A percentile compares a stretch with the other conserved stretches of the same genome.
Evolutionary conservation across 2,888 invertebrate genomes (phyloP).

Genomic region (Melanotus villosus): DNA sequence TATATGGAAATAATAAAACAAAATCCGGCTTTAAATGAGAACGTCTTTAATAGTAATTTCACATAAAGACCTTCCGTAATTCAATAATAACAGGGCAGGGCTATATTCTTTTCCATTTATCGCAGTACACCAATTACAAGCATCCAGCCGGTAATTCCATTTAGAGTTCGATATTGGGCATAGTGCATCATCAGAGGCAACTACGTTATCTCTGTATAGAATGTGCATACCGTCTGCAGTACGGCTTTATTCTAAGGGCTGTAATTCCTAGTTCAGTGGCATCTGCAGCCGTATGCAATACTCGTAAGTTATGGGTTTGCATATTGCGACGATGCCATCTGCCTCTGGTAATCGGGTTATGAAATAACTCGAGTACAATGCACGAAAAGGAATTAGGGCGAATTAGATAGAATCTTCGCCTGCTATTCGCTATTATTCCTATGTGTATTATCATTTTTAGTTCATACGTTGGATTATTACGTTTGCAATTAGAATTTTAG

Average conservation of each 20-base stretch:
- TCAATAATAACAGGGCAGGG: too few species aligned
- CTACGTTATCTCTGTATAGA: conserved; percentile 29
- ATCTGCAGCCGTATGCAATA: conserved; percentile 41
- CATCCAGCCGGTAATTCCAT: conserved; percentile 23
- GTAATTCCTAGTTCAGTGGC: conserved; percentile 41
- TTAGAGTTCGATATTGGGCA: conserved; percentile 32
- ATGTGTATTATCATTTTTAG: too few species aligned
- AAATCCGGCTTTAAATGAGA: too few species aligned
- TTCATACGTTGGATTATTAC: too few species aligned
- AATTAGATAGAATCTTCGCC: conserved; percentile 20
- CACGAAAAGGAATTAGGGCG: conserved; percentile 18
- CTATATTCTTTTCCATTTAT: background rate
- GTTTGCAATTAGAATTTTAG: too few species aligned
- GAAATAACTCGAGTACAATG: conserved; percentile 26
- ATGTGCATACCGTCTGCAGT: conserved; percentile 33
- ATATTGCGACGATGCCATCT: conserved; percentile 40
- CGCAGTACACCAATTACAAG: background rate
- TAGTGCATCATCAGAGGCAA: conserved; percentile 29
- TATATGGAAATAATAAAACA: too few species aligned
- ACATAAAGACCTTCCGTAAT: too few species aligned
- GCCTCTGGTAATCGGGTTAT: conserved; percentile 32
- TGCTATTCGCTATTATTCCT: conserved; percentile 6
- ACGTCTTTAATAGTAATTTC: too few species aligned
- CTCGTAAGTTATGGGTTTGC: conserved; percentile 42
- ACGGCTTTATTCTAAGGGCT: conserved; percentile 34